phyloP scores from a whole-genome alignment of 2,113 vertebrate genomes.

The Thermophis baileyi region DNA sequence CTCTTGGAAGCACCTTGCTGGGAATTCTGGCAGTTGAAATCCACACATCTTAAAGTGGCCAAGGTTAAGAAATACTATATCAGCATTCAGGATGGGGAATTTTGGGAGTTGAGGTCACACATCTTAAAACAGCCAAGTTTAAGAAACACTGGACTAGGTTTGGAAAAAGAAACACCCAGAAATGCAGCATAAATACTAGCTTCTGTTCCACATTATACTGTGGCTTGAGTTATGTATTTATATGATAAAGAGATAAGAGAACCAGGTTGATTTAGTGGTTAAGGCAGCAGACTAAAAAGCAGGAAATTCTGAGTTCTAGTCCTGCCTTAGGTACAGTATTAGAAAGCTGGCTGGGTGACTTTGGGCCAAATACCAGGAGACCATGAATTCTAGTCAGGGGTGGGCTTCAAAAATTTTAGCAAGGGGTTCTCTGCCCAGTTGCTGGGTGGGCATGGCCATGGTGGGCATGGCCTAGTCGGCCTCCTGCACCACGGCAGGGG shows the following conservation, averaged over 20 bases:
- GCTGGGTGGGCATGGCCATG: too few species aligned
- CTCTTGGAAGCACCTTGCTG: constrained; percentile 54
- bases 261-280: too few species aligned
- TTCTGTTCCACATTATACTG: background rate
- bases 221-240: background rate
- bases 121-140: too few species aligned
- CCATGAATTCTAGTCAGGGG: background rate
- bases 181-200: background rate
- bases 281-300: too few species aligned
- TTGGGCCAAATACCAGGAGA: background rate
- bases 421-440: too few species aligned
- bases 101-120: too few species aligned
- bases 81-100: too few species aligned
- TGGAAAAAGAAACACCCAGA: background rate
- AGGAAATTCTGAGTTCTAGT: background rate
- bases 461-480: too few species aligned
- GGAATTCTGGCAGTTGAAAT: background rate
- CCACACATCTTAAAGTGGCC: background rate
- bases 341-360: background rate
- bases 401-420: too few species aligned
- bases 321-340: background rate
- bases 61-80: background rate
- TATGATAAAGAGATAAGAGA: background rate
- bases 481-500: too few species aligned
- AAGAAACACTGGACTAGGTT: too few species aligned